Conservation (phyloP, 2,888 invertebrate genomes). For the Sipunculus nudus region DNA sequence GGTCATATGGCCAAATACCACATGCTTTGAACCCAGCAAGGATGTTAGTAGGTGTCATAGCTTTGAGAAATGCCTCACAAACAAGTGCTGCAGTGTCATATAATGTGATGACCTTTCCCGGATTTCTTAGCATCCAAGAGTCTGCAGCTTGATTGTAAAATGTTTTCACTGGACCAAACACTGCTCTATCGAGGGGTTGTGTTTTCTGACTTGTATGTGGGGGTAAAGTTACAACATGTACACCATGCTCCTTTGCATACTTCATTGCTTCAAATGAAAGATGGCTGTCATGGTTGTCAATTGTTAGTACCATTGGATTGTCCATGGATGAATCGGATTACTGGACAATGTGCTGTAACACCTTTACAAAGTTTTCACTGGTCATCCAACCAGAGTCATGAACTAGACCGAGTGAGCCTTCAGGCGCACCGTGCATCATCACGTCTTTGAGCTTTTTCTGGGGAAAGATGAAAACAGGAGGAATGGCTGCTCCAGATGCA, state of each 20-base stretch:
- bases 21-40: conserved; percentile 53
- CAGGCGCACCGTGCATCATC: background rate
- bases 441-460: no score
- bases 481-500: no score
- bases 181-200: conserved; percentile 64
- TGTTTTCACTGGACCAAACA: conserved; percentile 63
- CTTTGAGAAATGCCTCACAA: background rate
- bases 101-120: conserved; percentile 60
- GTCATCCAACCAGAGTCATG: conserved; percentile 3
- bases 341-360: conserved; percentile 21
- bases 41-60: conserved; percentile 57
- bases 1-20: conserved; percentile 58
- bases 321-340: conserved; percentile 42
- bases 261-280: conserved; percentile 42
- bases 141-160: conserved; percentile 45
- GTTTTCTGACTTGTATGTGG: conserved; percentile 64
- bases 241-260: conserved; percentile 56
- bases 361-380: background rate
- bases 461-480: no score
- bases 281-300: conserved; percentile 54
- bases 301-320: conserved; percentile 42
- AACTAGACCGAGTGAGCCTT: background rate
- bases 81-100: conserved; percentile 53
- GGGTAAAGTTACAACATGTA: conserved; percentile 60
- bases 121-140: conserved; percentile 51